phyloP scores from a whole-genome alignment of 2,888 invertebrate genomes.

The Boloria selene region DNA sequence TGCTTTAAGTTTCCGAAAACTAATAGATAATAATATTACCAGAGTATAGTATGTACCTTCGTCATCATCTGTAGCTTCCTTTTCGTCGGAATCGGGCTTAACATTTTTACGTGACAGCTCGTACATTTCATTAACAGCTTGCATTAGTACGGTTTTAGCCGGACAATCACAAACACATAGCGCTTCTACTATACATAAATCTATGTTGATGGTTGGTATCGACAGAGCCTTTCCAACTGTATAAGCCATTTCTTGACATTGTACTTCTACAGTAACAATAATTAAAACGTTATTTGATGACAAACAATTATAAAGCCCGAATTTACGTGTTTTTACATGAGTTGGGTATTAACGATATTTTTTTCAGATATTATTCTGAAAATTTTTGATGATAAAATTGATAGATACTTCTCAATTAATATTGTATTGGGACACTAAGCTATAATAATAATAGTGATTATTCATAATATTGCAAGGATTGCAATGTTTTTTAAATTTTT shows the following conservation, averaged over 20 bases:
- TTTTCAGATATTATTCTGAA: too few relatives aligned
- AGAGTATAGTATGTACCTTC: conserved; percentile 49
- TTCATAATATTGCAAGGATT: too few relatives aligned
- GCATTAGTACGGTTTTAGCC: conserved; percentile 53
- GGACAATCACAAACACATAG: conserved; percentile 55
- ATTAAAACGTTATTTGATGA: neutral
- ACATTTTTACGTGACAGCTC: conserved; percentile 46
- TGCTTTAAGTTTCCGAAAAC: too few relatives aligned
- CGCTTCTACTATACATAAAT: conserved; percentile 75
- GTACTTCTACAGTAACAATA: conserved; percentile 54
- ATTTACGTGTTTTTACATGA: too few relatives aligned
- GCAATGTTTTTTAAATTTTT: too few relatives aligned
- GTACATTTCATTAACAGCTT: conserved; percentile 61
- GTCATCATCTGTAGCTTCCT: conserved; percentile 47
- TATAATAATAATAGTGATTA: too few relatives aligned
- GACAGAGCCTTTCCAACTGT: conserved; percentile 65
- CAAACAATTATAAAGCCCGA: neutral
- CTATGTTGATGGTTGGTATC: conserved; percentile 76
- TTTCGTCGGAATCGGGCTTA: conserved; percentile 45
- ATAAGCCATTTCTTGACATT: conserved; percentile 70
- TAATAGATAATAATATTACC: too few relatives aligned
- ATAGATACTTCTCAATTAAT: too few relatives aligned
- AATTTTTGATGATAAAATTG: too few relatives aligned
- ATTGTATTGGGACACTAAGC: too few relatives aligned
- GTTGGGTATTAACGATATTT: too few relatives aligned